Conservation (phyloP, 2,113 vertebrate species). For the Poecilia latipinna region DNA sequence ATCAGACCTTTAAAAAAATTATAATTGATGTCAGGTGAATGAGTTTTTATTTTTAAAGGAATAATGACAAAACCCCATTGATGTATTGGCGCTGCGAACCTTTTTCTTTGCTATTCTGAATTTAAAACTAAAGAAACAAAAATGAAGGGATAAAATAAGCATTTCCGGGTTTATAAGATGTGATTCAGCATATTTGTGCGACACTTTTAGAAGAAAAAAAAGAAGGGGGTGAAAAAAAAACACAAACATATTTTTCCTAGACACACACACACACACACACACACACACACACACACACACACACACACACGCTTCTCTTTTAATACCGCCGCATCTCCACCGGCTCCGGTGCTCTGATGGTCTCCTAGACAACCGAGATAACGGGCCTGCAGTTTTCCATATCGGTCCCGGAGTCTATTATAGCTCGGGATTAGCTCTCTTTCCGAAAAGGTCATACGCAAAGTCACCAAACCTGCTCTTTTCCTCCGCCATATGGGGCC, state of each 20-base stretch:
- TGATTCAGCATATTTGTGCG: slow-evolving; percentile 85
- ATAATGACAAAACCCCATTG: neutral
- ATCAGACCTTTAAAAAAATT: neutral
- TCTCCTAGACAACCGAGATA: slow-evolving; percentile 97
- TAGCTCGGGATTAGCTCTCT: slow-evolving; percentile 97
- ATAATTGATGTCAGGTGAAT: slow-evolving; percentile 28
- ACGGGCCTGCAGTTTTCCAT: slow-evolving; percentile 96
- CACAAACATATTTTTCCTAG: neutral
- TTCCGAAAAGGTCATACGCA: slow-evolving; percentile 97
- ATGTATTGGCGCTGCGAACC: slow-evolving; percentile 6
- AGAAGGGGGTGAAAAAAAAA: neutral
- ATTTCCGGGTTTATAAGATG: slow-evolving; percentile 25
- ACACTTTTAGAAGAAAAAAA: slow-evolving; percentile 82
- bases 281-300: too few species aligned
- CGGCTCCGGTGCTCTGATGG: slow-evolving; percentile 90
- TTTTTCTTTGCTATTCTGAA: slow-evolving; percentile 28
- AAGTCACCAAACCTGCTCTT: slow-evolving; percentile 92
- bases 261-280: too few species aligned
- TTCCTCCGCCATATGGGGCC: slow-evolving; percentile 40
- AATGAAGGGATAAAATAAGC: neutral
- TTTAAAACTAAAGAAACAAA: slow-evolving; percentile 13
- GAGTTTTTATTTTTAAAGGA: slow-evolving; percentile 17
- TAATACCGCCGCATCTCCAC: slow-evolving; percentile 93
- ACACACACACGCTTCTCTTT: slow-evolving; percentile 77
- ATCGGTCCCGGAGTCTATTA: slow-evolving; percentile 95